These are phyloP conservation scores for Pelmatolapia mariae DNA, from an alignment of 2,113 vertebrate species.

Conservation along the genomic window DNA sequence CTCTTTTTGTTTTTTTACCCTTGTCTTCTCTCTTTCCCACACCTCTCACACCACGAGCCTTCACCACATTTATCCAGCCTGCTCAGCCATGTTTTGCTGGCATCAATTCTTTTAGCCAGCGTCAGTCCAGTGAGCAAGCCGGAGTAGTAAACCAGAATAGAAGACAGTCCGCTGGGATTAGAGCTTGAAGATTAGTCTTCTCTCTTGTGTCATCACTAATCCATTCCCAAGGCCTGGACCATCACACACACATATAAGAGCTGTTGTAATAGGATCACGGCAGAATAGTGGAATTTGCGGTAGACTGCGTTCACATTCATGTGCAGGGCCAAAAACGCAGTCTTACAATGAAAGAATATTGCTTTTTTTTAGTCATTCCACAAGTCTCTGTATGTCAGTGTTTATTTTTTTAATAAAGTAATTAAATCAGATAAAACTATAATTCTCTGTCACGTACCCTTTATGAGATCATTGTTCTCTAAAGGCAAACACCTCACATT, in stretches of 20 bases:
- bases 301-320: neutral
- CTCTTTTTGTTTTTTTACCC: neutral
- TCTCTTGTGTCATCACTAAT: slow-evolving; percentile 57
- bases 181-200: slow-evolving; percentile 50
- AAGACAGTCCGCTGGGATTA: slow-evolving; percentile 42
- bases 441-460: neutral
- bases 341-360: neutral
- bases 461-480: neutral
- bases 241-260: neutral
- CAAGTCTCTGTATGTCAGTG: neutral
- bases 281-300: slow-evolving; percentile 34
- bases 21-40: neutral
- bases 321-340: neutral
- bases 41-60: neutral
- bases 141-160: neutral
- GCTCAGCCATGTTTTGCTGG: neutral
- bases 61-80: slow-evolving; percentile 15
- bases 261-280: slow-evolving; percentile 59
- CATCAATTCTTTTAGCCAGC: slow-evolving; percentile 6
- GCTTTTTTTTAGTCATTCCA: neutral
- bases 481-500: neutral
- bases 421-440: neutral
- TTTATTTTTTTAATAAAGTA: neutral
- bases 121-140: slow-evolving; percentile 14
- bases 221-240: slow-evolving; percentile 15